Evolutionary conservation across 2,797 vertebrate genomes (phyloP).

Genomic region (Taeniopygia guttata): DNA sequence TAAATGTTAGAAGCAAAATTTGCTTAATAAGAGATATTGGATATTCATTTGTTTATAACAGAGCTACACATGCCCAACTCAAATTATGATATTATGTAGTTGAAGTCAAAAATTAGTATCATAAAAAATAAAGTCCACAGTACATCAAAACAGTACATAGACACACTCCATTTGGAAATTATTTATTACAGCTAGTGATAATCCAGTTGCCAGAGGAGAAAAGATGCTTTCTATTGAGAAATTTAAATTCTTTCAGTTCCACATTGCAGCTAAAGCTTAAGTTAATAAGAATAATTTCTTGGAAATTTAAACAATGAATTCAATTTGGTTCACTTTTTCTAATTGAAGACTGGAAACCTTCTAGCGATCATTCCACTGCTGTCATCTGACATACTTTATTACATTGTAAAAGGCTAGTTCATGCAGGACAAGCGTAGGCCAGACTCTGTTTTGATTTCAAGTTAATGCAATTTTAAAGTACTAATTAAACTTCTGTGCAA

Average conservation of each 20-base stretch:
- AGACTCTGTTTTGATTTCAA: background rate
- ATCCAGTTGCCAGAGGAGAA: background rate
- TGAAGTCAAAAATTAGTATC: background rate
- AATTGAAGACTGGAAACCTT: background rate
- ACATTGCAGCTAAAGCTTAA: background rate
- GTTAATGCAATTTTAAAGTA: background rate
- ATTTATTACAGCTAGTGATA: background rate
- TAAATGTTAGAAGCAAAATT: slow-evolving; percentile 24
- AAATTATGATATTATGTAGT: background rate
- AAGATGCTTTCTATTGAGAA: background rate
- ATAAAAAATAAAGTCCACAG: background rate
- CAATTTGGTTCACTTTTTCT: background rate
- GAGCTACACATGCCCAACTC: background rate
- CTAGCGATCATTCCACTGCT: background rate
- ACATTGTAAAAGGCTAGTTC: rapidly evolving
- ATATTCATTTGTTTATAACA: slow-evolving; percentile 18
- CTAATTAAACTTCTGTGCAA: background rate
- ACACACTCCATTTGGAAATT: background rate
- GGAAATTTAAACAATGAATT: background rate
- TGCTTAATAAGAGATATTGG: background rate
- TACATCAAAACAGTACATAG: background rate
- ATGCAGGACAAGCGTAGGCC: background rate
- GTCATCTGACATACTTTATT: background rate
- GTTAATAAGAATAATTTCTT: background rate
- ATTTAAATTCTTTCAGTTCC: background rate